Conservation (phyloP, 2,888 invertebrate species). For the Timandra comae region DNA sequence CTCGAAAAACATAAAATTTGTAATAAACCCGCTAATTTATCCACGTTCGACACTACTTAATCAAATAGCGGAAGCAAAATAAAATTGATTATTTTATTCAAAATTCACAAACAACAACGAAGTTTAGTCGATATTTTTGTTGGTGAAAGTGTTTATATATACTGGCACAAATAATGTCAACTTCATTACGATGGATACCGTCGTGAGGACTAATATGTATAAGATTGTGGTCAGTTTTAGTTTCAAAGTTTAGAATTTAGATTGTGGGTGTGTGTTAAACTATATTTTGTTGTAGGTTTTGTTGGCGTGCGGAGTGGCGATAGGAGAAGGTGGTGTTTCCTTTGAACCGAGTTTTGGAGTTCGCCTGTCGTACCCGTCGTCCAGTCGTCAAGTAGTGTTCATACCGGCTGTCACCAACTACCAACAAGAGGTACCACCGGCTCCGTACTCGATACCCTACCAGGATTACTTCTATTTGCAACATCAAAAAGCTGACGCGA, state of each 20-base stretch:
- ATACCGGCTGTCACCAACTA: slow-evolving; percentile 1
- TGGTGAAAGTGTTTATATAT: slow-evolving; percentile 56
- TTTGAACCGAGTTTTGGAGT: slow-evolving; percentile 1
- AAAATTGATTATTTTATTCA: slow-evolving; percentile 40
- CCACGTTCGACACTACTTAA: no score
- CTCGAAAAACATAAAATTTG: no score
- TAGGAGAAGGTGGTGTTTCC: slow-evolving; percentile 9
- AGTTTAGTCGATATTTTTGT: slow-evolving; percentile 23
- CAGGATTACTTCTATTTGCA: slow-evolving; percentile 30
- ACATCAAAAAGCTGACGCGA: no score
- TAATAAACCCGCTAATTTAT: no score
- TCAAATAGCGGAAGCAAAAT: slow-evolving; percentile 29
- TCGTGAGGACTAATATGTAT: slow-evolving; percentile 29
- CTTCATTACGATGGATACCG: slow-evolving; percentile 34
- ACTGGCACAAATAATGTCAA: slow-evolving; percentile 27
- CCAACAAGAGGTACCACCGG: slow-evolving; percentile 13
- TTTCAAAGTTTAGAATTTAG: no score
- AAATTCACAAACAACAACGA: slow-evolving; percentile 37
- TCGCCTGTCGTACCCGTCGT: slow-evolving; percentile 1
- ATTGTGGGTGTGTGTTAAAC: neutral
- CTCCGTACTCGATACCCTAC: slow-evolving; percentile 29
- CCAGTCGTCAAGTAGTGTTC: neutral
- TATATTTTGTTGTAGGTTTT: slow-evolving; percentile 10
- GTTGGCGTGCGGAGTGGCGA: slow-evolving; percentile 4
- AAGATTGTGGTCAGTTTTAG: slow-evolving; percentile 38